Conservation (phyloP, 2,888 invertebrate genomes). For the Synergus umbraculus region DNA sequence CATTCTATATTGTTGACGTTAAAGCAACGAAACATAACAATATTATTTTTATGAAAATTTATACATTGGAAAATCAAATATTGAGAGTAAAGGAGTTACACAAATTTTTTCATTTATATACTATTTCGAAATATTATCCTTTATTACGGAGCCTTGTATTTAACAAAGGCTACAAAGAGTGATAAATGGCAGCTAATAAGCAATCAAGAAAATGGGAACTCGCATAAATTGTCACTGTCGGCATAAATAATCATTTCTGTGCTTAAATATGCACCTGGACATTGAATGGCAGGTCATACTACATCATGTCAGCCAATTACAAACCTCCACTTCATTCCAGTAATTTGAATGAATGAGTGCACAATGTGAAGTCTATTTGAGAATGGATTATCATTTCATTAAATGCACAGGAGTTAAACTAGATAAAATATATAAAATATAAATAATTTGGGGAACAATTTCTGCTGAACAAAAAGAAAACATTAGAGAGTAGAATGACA, state of each 20-base stretch:
- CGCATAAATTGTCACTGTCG: slow-evolving; percentile 5
- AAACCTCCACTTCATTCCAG: neutral
- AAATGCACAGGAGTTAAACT: too few species aligned
- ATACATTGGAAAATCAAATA: neutral
- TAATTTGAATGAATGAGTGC: neutral
- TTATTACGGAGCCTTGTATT: neutral
- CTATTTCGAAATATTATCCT: neutral
- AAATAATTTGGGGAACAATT: neutral
- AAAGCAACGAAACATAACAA: neutral
- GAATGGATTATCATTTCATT: neutral
- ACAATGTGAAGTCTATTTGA: neutral
- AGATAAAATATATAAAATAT: neutral
- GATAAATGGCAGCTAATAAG: slow-evolving; percentile 29
- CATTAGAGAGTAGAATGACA: neutral
- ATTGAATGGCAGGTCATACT: slow-evolving; percentile 17
- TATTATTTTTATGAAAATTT: neutral
- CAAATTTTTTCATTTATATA: too few species aligned
- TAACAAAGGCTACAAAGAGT: neutral
- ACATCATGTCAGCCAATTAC: slow-evolving; percentile 26
- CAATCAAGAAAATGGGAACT: slow-evolving; percentile 29
- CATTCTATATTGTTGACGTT: neutral
- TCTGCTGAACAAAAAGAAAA: neutral
- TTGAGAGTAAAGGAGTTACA: too few species aligned
- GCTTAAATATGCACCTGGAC: slow-evolving; percentile 8
- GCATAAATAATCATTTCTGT: slow-evolving; percentile 23